Percentiles rank a stretch among this genome's conserved stretches.
These are phyloP conservation scores for Caenorhabditis auriculariae DNA, from an alignment of 2,888 invertebrate genomes.

Conservation along the genomic window DNA sequence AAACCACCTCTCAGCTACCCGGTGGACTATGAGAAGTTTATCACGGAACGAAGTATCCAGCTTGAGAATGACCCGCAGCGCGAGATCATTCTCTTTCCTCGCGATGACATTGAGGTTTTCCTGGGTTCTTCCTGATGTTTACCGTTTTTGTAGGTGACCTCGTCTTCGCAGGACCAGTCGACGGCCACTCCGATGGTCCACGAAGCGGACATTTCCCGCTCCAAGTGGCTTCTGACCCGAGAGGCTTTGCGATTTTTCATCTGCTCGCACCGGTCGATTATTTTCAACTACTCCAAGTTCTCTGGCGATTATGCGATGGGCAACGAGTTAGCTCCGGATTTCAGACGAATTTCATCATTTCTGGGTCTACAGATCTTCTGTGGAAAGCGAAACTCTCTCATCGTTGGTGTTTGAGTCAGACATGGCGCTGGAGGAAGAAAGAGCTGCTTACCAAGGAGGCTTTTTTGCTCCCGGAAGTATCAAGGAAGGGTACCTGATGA, in stretches of 20 bases:
- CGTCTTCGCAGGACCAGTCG: conserved; percentile 25
- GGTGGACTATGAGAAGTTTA: conserved; percentile 59
- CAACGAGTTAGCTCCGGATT: conserved; percentile 8
- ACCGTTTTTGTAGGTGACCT: conserved; percentile 20
- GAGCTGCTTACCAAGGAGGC: conserved; percentile 18
- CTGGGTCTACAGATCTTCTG: not conserved
- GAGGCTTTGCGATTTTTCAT: conserved; percentile 50
- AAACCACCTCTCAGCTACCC: conserved; percentile 52
- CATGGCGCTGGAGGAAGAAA: conserved; percentile 53
- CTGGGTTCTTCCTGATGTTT: not conserved
- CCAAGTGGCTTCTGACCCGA: conserved; percentile 52
- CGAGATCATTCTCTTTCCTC: conserved; percentile 57
- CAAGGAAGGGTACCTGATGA: conserved; percentile 34
- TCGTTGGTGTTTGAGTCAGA: conserved; percentile 57
- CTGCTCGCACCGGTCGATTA: conserved; percentile 79
- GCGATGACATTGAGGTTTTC: conserved; percentile 60
- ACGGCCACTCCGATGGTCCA: conserved; percentile 44
- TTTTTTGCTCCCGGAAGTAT: conserved; percentile 13
- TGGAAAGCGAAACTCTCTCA: conserved; percentile 40
- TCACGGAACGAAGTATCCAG: conserved; percentile 54
- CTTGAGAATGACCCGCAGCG: conserved; percentile 59
- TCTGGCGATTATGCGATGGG: conserved; percentile 75
- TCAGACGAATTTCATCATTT: not conserved
- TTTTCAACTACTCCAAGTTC: conserved; percentile 86
- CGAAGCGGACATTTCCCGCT: conserved; percentile 37